A percentile compares a stretch with the other conserved stretches of the same genome.
These are phyloP conservation scores for Clarias batrachus DNA, from an alignment of 2,113 vertebrate species.

Conservation along the genomic window DNA sequence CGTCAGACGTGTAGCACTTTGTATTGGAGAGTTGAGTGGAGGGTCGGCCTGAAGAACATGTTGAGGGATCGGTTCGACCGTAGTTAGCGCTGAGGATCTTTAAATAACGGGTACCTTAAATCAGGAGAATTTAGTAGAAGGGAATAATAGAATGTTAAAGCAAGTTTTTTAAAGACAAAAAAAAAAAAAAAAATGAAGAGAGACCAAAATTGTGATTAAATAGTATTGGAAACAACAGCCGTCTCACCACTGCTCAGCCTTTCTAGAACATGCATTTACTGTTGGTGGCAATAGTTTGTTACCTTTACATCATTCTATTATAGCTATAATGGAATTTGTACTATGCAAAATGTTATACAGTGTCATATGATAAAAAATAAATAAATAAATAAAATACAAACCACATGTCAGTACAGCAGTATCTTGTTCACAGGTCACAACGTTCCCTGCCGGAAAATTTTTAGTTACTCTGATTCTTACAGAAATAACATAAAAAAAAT, in stretches of 20 bases:
- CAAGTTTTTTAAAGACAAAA: not conserved
- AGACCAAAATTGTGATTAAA: not conserved
- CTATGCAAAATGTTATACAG: too few relatives aligned
- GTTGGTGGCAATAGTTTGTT: too few relatives aligned
- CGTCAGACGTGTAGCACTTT: slow-evolving; percentile 13
- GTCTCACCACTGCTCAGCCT: not conserved
- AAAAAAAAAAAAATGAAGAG: not conserved
- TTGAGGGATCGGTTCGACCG: slow-evolving; percentile 20
- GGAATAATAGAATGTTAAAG: too few relatives aligned
- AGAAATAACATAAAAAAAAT: not conserved
- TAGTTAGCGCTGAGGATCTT: slow-evolving; percentile 19
- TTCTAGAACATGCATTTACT: not conserved
- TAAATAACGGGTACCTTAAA: not conserved
- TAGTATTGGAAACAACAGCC: too few relatives aligned
- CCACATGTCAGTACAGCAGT: not conserved
- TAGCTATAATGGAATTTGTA: too few relatives aligned
- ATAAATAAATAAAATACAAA: too few relatives aligned
- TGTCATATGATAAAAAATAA: not conserved
- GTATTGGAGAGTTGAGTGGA: not conserved
- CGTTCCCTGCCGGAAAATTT: too few relatives aligned
- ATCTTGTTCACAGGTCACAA: too few relatives aligned
- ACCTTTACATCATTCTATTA: too few relatives aligned
- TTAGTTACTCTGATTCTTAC: not conserved
- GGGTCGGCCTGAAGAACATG: slow-evolving; percentile 5
- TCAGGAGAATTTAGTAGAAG: not conserved